Percentiles rank a stretch among this genome's conserved stretches.
Conservation (phyloP, 2,888 invertebrate genomes). For the Panzeria rudis region DNA sequence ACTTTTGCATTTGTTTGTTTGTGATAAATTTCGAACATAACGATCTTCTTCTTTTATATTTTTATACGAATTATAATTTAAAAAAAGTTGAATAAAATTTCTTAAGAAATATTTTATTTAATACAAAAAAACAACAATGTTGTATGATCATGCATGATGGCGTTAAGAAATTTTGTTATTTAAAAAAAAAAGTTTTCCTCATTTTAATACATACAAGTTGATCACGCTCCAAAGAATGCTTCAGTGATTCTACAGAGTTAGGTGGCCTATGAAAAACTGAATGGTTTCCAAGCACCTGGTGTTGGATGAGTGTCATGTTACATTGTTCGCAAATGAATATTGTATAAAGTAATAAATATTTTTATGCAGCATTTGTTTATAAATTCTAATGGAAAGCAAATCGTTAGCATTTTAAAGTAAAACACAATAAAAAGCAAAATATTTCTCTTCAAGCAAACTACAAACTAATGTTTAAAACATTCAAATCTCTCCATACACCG, state of each 20-base stretch:
- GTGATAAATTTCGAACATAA: constrained; percentile 57
- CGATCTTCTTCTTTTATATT: constrained; percentile 10
- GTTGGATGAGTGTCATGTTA: constrained; percentile 54
- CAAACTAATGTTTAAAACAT: not conserved
- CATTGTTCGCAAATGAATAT: constrained; percentile 15
- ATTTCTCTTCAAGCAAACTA: not conserved
- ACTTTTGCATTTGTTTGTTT: constrained; percentile 57
- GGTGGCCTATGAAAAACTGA: not conserved
- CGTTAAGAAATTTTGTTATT: constrained; percentile 10
- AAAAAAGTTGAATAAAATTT: constrained; percentile 45
- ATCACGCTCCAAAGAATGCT: constrained; percentile 42
- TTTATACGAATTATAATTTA: constrained; percentile 37
- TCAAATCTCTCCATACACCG: not conserved
- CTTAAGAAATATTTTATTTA: constrained; percentile 33
- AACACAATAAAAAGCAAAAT: not conserved
- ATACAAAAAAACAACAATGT: constrained; percentile 24
- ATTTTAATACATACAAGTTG: constrained; percentile 11
- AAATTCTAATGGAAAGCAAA: not conserved
- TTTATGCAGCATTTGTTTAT: not conserved
- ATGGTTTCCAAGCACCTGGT: constrained; percentile 24
- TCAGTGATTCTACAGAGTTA: not conserved
- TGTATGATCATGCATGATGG: constrained; percentile 21
- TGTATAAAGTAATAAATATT: constrained; percentile 9
- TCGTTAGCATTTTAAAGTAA: not conserved
- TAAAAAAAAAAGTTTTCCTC: not conserved